phyloP scores from a whole-genome alignment of 2,888 invertebrate species.

The Yponomeuta plumbellus region DNA sequence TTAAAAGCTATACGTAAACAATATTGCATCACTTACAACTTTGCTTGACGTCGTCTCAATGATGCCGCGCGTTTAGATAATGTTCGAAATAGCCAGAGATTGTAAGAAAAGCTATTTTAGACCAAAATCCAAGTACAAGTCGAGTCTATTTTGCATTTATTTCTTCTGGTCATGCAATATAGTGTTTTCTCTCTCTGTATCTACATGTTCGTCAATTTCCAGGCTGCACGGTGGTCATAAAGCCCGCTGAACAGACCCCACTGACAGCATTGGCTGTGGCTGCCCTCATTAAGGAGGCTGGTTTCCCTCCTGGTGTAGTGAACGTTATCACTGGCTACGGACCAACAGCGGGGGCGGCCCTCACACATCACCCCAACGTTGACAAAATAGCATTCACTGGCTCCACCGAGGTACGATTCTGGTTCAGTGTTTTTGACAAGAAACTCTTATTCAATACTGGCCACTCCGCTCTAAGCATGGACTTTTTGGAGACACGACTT shows the following conservation, averaged over 20 bases:
- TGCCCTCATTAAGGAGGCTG: constrained; percentile 89
- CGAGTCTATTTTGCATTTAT: background rate
- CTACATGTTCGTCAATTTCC: constrained; percentile 1
- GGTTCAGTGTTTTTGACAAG: no score
- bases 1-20: no score
- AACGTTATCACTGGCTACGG: constrained; percentile 95
- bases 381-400: constrained; percentile 91
- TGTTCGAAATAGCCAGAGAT: no score
- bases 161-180: background rate
- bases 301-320: constrained; percentile 93
- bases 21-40: no score
- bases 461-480: no score
- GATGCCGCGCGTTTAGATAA: no score
- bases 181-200: background rate
- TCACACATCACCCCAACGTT: constrained; percentile 84
- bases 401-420: constrained; percentile 53
- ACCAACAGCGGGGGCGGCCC: constrained; percentile 85
- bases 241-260: constrained; percentile 97
- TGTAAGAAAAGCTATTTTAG: no score
- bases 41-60: no score
- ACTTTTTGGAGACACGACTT: no score
- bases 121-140: no score
- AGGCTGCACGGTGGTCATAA: constrained; percentile 90
- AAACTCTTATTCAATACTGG: no score
- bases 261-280: constrained; percentile 93